Percentiles rank a stretch among this genome's conserved stretches.
Evolutionary conservation across 1,140 invertebrate genomes (phyloP).

Genomic region (Drosophila ironensis): DNA sequence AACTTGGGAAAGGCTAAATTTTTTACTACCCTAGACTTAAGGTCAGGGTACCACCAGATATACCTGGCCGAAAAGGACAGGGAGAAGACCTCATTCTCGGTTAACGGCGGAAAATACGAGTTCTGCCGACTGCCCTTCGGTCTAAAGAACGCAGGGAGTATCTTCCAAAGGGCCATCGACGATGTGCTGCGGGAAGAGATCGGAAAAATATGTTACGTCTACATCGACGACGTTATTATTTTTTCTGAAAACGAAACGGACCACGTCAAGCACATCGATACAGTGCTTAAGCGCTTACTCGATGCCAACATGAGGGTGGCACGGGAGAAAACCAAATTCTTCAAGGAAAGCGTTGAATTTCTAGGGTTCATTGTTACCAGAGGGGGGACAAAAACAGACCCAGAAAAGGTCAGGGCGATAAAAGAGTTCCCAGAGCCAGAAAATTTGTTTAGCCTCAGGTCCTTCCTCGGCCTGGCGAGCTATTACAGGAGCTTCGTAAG

Average conservation of each 20-base stretch:
- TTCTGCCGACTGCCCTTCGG: conserved; percentile 8
- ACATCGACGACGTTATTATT: not conserved
- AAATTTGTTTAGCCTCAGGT: not conserved
- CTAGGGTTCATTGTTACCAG: not conserved
- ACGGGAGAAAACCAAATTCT: not conserved
- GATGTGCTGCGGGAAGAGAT: conserved; percentile 10
- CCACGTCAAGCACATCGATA: not conserved
- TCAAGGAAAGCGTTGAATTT: not conserved
- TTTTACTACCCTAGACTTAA: conserved; percentile 15
- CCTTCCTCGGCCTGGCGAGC: not conserved
- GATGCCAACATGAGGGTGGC: not conserved
- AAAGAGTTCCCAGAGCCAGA: not conserved
- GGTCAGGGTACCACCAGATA: conserved; percentile 10
- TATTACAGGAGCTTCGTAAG: not conserved
- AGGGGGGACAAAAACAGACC: not conserved
- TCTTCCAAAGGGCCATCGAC: conserved; percentile 16
- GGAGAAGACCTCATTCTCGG: conserved; percentile 21
- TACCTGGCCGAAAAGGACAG: not conserved
- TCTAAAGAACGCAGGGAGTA: conserved; percentile 3
- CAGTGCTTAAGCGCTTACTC: not conserved
- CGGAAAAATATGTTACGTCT: not conserved
- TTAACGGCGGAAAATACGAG: conserved; percentile 14
- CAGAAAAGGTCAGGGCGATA: not conserved
- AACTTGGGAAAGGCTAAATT: too few relatives aligned
- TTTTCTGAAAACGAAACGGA: not conserved